phyloP scores from a whole-genome alignment of 2,797 vertebrate genomes.

The Melanotaenia pygmaea region DNA sequence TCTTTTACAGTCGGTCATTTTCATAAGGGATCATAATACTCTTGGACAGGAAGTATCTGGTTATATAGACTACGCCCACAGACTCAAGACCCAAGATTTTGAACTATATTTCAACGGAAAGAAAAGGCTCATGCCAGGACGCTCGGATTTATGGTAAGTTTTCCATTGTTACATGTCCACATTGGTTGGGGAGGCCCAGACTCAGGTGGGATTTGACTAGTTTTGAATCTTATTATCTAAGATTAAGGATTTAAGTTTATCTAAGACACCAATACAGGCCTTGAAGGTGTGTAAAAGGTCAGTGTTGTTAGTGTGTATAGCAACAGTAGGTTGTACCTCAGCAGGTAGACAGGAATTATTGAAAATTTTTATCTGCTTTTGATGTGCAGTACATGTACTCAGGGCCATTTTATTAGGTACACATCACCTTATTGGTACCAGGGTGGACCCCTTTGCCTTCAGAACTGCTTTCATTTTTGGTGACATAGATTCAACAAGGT shows the following conservation, averaged over 20 bases:
- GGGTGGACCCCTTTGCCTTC: no score
- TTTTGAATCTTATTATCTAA: slow-evolving; percentile 62
- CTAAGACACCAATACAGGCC: slow-evolving; percentile 41
- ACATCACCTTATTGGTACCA: no score
- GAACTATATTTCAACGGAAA: slow-evolving; percentile 88
- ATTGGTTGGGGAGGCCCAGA: slow-evolving; percentile 41
- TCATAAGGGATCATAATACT: slow-evolving; percentile 88
- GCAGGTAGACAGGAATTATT: no score
- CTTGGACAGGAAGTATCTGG: slow-evolving; percentile 89
- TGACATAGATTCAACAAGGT: no score
- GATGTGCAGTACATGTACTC: background rate
- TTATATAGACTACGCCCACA: slow-evolving; percentile 91
- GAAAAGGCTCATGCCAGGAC: slow-evolving; percentile 86
- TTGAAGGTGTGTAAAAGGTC: slow-evolving; percentile 31
- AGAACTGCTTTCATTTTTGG: no score
- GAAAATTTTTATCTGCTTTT: background rate
- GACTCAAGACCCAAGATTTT: slow-evolving; percentile 88
- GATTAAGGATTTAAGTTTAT: slow-evolving; percentile 55
- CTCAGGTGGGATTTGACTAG: slow-evolving; percentile 53
- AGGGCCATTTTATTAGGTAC: no score
- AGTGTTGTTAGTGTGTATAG: slow-evolving; percentile 10
- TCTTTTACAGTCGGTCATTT: slow-evolving; percentile 88
- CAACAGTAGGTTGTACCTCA: background rate
- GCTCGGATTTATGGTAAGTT: slow-evolving; percentile 88
- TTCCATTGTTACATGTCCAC: slow-evolving; percentile 60